Evolutionary conservation across 2,113 vertebrate genomes (phyloP).

Genomic region (Zosterops pallidus): DNA sequence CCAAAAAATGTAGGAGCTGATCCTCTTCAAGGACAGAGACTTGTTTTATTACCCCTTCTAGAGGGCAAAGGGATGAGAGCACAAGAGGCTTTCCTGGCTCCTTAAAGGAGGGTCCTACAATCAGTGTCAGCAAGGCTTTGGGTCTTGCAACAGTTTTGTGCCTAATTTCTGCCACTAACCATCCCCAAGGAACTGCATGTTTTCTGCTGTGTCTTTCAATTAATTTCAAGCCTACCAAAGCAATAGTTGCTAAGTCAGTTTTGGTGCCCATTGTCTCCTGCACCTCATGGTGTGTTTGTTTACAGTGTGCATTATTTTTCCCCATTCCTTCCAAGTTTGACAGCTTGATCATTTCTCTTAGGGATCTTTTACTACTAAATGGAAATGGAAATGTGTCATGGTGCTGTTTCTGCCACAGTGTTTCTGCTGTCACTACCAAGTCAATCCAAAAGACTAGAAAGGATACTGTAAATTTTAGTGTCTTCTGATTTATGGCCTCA

Average conservation of each 20-base stretch:
- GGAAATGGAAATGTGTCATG: not conserved
- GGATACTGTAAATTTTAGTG: not conserved
- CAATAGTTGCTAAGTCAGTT: not conserved
- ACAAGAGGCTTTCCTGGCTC: not conserved
- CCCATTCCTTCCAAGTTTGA: not conserved
- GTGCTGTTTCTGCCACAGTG: not conserved
- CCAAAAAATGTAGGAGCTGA: not conserved
- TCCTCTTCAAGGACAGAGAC: not conserved
- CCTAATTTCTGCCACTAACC: not conserved
- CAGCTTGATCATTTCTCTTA: not conserved
- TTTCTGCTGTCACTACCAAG: not conserved
- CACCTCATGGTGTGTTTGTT: not conserved
- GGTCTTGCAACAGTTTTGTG: not conserved
- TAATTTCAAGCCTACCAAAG: not conserved
- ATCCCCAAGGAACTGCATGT: not conserved
- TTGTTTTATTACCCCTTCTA: not conserved
- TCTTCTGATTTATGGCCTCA: not conserved
- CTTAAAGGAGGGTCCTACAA: not conserved
- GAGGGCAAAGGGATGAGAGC: not conserved
- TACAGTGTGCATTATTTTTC: not conserved
- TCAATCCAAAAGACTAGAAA: not conserved
- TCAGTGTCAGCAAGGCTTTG: not conserved
- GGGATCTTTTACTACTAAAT: not conserved
- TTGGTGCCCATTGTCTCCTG: not conserved
- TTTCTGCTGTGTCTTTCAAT: not conserved